phyloP scores from a whole-genome alignment of 2,113 vertebrate genomes.

The Glareola pratincola region DNA sequence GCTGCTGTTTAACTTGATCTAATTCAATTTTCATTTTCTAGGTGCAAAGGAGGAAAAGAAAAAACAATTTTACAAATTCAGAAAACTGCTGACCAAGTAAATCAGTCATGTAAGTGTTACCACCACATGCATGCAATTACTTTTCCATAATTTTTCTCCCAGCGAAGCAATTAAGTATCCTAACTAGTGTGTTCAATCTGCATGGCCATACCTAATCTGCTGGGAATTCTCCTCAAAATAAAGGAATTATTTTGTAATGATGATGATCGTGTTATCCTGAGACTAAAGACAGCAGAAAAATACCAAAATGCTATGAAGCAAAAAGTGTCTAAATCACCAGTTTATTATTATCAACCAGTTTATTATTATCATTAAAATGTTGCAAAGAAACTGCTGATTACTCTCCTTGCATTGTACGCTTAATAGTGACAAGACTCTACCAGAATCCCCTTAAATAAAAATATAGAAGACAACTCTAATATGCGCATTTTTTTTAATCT shows the following conservation, averaged over 20 bases:
- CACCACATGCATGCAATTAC: not conserved
- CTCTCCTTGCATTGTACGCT: not conserved
- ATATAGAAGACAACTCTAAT: not conserved
- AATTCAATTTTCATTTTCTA: constrained; percentile 97
- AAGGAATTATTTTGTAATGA: not conserved
- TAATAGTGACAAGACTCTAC: not conserved
- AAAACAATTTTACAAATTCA: not conserved
- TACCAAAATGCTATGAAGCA: not conserved
- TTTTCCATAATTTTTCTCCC: not conserved
- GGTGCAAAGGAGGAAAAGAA: not conserved
- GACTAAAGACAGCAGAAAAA: not conserved
- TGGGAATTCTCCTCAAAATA: not conserved
- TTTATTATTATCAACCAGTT: not conserved
- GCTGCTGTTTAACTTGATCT: constrained; percentile 86
- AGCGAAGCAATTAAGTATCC: not conserved
- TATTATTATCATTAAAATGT: not conserved
- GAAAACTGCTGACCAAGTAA: not conserved
- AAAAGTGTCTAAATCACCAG: not conserved
- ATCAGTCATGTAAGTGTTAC: not conserved
- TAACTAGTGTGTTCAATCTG: not conserved
- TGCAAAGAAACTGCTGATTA: not conserved
- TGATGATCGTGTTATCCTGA: not conserved
- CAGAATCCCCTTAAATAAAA: not conserved
- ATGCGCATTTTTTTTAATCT: not conserved
- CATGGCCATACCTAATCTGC: not conserved